Base-by-base conservation (phyloP, 1,140 invertebrate genomes). In the Zaprionus inermis region DNA sequence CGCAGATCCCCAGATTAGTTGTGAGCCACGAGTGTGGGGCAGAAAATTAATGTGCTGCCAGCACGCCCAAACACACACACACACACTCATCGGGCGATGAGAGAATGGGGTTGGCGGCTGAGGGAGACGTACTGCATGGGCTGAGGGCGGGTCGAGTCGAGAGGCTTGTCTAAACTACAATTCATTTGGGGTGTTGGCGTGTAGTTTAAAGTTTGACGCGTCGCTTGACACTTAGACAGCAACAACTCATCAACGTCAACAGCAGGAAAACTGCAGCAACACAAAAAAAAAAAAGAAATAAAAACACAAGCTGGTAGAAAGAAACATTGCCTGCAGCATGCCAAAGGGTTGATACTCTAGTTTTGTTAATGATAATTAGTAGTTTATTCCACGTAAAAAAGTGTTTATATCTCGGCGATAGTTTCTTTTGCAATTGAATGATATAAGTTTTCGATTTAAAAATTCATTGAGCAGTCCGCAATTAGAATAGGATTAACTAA, bases 231-330 rank as follows among this genome's bases (percentile, higher is more conserved):
- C 80, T 89, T 89, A 89, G 84, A 89, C 84, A 88, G 83, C 83
- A 88, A 89, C 84, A 89, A 89, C 84, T 89, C 84, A 89, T 89
- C 84, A 89, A 89, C 84, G 84, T 89, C 84, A 89, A 59, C 58
- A 76, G 54, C 84, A 89, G 80, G 59, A 72, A 66, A 67, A 82
- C 59, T 32, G n/a, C n/a, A n/a, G n/a, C n/a, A n/a, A 49, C 51
- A 72, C 58, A 24, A 22, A 64, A 68, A 46, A 57, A 72, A 68
- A 59, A 38, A 24, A 14, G 51, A 32, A 32, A 32, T 9, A 32
- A 32, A 32, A 32, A 32, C 24, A 28, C 24, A 28, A 28, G 24
- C 30, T 32, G 30, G 22, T 59, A 69, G 57, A 65, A 63, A 81
- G 34, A 49, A 36, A 61, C n/a, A 44, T 44, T 44, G n/a, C n/a